Evolutionary conservation across 1,140 invertebrate species (phyloP), one percentile per base, ranked within the genome.

Genomic region (Cephus cinctus): DNA sequence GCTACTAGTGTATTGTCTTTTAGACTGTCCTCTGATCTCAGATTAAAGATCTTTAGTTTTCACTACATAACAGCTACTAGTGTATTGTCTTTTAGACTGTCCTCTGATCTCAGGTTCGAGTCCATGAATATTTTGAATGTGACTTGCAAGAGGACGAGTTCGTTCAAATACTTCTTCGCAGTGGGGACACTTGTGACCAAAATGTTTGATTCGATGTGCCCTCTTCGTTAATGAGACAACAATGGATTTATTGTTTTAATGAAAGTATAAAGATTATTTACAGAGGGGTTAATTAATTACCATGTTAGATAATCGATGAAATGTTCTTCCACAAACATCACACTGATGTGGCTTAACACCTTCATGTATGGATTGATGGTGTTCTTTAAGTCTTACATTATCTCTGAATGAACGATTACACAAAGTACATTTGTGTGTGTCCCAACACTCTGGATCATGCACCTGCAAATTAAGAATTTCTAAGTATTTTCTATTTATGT

Each of bases 91-190:
- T n/a, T n/a, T n/a, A n/a, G 49, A 23, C n/a, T 42, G 8, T 6
- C 54, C 19, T 35, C n/a, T 45, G 23, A 35, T 40, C 16, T 48
- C 53, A 5, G 56, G 54, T 40, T 60, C 53, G 14, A 54, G 12
- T 20, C 53, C 44, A 34, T 67, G 64, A 34, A 57, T 25, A 3
- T 57, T 42, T 36, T 56, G 45, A 32, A 65, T 57, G 23, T 67
- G 64, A 9, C 30, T 42, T 2, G 57, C 50, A 3, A 67, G 40
- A 16, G 15, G 50, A n/a, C 39, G 36, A 27, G 59, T 20, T 45
- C 54, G 57, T n/a, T 52, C 56, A 63, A 76, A 69, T 14, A 69
- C 56, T 49, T 73, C 73, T 32, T 73, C 73, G 47, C 73, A 76
- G 36, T 71, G 67, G 21, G 69, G 65, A 20, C 73, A 76, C 31